Conservation (phyloP, 2,113 vertebrate genomes). For the Chelonoidis abingdonii region DNA sequence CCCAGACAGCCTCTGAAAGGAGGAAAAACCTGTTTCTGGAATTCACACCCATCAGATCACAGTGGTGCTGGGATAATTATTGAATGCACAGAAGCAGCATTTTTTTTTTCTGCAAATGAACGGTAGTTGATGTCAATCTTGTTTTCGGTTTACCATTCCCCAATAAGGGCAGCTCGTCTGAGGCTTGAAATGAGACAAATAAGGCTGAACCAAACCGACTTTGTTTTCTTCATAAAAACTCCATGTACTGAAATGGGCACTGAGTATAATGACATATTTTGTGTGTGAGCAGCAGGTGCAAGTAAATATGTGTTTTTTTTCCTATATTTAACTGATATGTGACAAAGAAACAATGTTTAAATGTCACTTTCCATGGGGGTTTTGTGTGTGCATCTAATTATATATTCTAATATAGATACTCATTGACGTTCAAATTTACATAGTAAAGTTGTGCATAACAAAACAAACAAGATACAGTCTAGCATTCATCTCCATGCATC, state of each 20-base stretch:
- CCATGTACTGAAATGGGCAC: slow-evolving; percentile 38
- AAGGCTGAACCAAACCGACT: slow-evolving; percentile 66
- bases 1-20: neutral
- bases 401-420: slow-evolving; percentile 68
- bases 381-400: slow-evolving; percentile 77
- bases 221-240: slow-evolving; percentile 27
- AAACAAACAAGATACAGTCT: slow-evolving; percentile 80
- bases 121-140: slow-evolving; percentile 67
- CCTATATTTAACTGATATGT: slow-evolving; percentile 72
- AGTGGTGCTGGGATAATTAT: slow-evolving; percentile 69
- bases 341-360: slow-evolving; percentile 79
- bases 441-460: slow-evolving; percentile 74
- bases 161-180: slow-evolving; percentile 70
- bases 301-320: slow-evolving; percentile 66
- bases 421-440: slow-evolving; percentile 75
- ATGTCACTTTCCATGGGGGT: slow-evolving; percentile 74
- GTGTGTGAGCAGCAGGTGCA: slow-evolving; percentile 75
- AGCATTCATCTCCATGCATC: slow-evolving; percentile 65
- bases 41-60: slow-evolving; percentile 14
- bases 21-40: neutral
- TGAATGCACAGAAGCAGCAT: slow-evolving; percentile 56
- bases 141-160: slow-evolving; percentile 81
- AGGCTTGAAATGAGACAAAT: slow-evolving; percentile 68
- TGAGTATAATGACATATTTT: slow-evolving; percentile 75
- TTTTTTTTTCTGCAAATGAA: slow-evolving; percentile 58